Evolutionary conservation across 1,140 invertebrate species (phyloP).

Genomic region (Papilio polyxenes): DNA sequence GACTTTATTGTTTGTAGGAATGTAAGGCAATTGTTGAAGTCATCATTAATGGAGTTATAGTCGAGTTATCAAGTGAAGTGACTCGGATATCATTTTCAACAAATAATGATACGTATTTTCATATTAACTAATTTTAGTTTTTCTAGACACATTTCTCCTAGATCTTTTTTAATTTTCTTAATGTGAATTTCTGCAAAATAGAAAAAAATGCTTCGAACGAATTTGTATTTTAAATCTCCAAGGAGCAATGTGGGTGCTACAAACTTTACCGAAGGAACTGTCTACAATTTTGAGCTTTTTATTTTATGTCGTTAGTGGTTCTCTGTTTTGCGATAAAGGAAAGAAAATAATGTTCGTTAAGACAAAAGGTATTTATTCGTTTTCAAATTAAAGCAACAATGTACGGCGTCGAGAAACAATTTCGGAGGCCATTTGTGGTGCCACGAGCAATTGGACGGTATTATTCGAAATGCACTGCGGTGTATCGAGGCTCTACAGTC

Average conservation of each 20-base stretch:
- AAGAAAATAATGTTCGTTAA: slow-evolving; percentile 9
- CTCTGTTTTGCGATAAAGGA: background rate
- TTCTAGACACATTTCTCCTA: too few relatives aligned
- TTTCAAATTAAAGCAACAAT: slow-evolving; percentile 60
- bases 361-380: slow-evolving; percentile 38
- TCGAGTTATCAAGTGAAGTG: too few relatives aligned
- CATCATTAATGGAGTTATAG: slow-evolving; percentile 46
- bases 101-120: background rate
- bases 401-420: slow-evolving; percentile 63
- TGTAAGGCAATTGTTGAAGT: slow-evolving; percentile 45
- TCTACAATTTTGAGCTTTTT: background rate
- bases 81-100: background rate
- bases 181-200: background rate
- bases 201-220: background rate
- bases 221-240: background rate
- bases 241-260: background rate
- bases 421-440: slow-evolving; percentile 66
- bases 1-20: slow-evolving; percentile 62
- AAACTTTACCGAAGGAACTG: background rate
- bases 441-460: slow-evolving; percentile 56
- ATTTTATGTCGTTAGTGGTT: background rate
- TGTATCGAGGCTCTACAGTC: slow-evolving; percentile 51
- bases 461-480: slow-evolving; percentile 65
- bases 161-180: background rate
- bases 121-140: background rate